Base-by-base conservation (phyloP, 2,797 vertebrate genomes). In the Spinus pinus region DNA sequence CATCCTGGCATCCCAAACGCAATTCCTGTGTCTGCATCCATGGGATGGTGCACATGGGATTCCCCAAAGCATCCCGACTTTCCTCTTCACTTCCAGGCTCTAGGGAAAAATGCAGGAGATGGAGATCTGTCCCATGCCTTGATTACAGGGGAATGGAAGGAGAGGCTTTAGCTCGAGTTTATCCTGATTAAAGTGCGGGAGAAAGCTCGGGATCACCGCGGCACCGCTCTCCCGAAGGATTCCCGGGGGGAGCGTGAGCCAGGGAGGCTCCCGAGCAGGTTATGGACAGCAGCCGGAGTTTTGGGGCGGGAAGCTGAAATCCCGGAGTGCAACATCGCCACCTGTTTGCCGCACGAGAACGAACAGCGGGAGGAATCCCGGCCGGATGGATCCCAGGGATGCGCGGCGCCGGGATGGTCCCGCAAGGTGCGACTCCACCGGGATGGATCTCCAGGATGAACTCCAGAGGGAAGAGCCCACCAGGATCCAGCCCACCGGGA, bases 271-370 rank as follows among this genome's bases (percentile, higher is more conserved):
- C 71, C 66, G 65, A 2, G 18, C 14, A 6, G 83, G 31, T 64
- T 81, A 39, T 28, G 91, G 92, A 50, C 79, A 27, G 88, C 80
- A 18, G 41, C 91, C 54, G 58, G 35, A 2, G 28, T 80, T 93
- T 90, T 69, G 89, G 94, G 89, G 50, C 82, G 53, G 84, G 58
- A 30, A 65, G 14, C 78, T 46, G 80, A 56, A 75, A 49, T 96
- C 93, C 73, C 3, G 88, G 97, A 97, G 96, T 89, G 81, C 97
- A 97, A 97, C 92, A 97, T 90, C 96, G 97, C 97, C 97, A 97
- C 94, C 97, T 98, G 97, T 97, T 82, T 96, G 97, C 93, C 95
- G 31, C 35, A 35, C 22, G 58, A 14, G 95, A 93, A 27, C 60
- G 25, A 93, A 95, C 97, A 97, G 88, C 92, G 16, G 57, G 67